Evolutionary conservation across 2,797 vertebrate species (phyloP).

Genomic region (Sardinella longiceps): DNA sequence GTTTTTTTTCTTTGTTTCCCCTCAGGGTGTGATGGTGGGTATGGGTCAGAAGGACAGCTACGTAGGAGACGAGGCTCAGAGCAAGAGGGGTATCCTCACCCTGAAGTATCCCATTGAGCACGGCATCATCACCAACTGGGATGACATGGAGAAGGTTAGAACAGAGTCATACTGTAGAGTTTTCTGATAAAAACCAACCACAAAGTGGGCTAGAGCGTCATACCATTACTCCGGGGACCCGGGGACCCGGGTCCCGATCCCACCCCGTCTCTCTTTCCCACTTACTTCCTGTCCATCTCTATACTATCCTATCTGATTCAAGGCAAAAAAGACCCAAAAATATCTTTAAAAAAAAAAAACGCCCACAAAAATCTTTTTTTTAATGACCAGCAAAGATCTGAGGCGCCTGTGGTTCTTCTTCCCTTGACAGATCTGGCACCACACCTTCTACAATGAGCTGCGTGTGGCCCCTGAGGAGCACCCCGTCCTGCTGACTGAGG

Average conservation of each 20-base stretch:
- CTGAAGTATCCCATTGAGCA: conserved; percentile 98
- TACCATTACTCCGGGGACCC: no score
- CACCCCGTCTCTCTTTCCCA: no score
- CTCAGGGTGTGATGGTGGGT: conserved; percentile 95
- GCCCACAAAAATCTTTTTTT: no score
- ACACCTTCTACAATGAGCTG: conserved; percentile 90
- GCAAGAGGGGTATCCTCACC: conserved; percentile 95
- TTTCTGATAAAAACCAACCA: not conserved
- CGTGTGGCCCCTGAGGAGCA: conserved; percentile 89
- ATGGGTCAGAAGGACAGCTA: conserved; percentile 99
- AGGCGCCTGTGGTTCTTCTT: not conserved
- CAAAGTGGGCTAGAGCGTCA: no score
- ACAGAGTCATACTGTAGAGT: not conserved
- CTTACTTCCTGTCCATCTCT: no score
- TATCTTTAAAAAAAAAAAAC: no score
- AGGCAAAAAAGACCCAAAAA: no score
- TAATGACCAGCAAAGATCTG: not conserved
- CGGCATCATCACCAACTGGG: conserved; percentile 98
- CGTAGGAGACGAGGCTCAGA: conserved; percentile 95
- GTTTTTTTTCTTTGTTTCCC: not conserved
- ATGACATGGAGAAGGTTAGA: conserved; percentile 90
- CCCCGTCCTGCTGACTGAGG: conserved; percentile 82
- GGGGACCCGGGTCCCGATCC: no score
- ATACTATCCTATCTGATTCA: no score
- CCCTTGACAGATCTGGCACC: conserved; percentile 84